Evolutionary conservation across 2,888 invertebrate species (phyloP).

Genomic region (Drosophila mulleri): DNA sequence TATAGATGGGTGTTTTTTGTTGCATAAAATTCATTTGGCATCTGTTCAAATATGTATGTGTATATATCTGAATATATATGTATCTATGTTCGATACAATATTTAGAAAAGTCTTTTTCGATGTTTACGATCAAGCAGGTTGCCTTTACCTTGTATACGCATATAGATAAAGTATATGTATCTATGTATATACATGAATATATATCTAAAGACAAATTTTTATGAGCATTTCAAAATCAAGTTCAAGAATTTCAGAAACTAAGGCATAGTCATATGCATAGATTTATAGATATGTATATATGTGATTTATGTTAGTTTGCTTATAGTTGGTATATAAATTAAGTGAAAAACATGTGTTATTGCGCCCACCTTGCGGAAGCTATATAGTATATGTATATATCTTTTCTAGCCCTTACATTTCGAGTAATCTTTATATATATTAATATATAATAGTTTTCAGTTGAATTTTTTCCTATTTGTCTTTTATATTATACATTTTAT

Average conservation of each 20-base stretch:
- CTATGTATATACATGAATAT: slow-evolving; percentile 16
- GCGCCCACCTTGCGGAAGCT: not conserved
- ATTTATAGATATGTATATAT: not conserved
- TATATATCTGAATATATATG: slow-evolving; percentile 35
- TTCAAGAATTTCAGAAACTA: slow-evolving; percentile 60
- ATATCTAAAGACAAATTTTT: slow-evolving; percentile 33
- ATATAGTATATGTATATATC: not conserved
- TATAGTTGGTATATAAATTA: not conserved
- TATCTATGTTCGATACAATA: slow-evolving; percentile 56
- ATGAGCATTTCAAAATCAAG: slow-evolving; percentile 68
- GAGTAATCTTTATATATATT: not conserved
- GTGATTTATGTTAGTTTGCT: slow-evolving; percentile 12
- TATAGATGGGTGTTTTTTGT: slow-evolving; percentile 30
- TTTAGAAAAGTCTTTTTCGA: slow-evolving; percentile 39
- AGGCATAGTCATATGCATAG: not conserved
- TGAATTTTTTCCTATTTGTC: slow-evolving; percentile 16
- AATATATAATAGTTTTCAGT: not conserved
- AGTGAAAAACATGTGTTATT: not conserved
- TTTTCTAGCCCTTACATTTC: not conserved
- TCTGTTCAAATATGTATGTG: slow-evolving; percentile 70
- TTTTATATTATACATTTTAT: slow-evolving; percentile 25
- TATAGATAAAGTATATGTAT: slow-evolving; percentile 7
- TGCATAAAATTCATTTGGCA: slow-evolving; percentile 76
- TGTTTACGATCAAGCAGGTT: slow-evolving; percentile 54
- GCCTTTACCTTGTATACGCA: slow-evolving; percentile 15